Conservation (phyloP, 1,140 invertebrate genomes). For the Drosophila funebris region DNA sequence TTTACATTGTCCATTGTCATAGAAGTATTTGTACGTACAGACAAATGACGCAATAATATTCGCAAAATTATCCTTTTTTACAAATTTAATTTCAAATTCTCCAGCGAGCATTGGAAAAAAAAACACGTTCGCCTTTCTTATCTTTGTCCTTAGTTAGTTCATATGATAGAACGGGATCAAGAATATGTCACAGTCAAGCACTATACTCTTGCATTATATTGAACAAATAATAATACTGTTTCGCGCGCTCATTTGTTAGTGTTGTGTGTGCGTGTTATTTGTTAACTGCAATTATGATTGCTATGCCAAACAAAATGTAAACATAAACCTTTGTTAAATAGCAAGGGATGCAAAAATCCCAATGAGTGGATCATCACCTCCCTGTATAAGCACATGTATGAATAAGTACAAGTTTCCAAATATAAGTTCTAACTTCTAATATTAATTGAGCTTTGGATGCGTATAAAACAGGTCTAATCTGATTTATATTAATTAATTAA, state of each 20-base stretch:
- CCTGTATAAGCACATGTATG: conserved; percentile 53
- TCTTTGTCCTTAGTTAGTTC: no score
- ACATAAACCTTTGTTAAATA: conserved; percentile 41
- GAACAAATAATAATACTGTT: no score
- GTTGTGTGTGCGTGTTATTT: conserved; percentile 66
- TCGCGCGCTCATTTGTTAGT: conserved; percentile 25
- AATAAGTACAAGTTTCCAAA: conserved; percentile 37
- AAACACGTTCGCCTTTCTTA: no score
- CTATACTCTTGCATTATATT: no score
- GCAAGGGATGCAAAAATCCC: conserved; percentile 32
- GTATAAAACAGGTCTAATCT: conserved; percentile 50
- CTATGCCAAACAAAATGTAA: conserved; percentile 50
- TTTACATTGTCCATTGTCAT: not conserved
- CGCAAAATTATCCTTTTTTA: not conserved
- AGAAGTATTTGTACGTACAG: not conserved
- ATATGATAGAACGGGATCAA: no score
- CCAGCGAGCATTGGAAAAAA: no score
- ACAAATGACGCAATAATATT: conserved; percentile 2
- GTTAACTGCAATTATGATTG: conserved; percentile 59
- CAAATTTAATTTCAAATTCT: not conserved
- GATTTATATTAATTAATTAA: conserved; percentile 79
- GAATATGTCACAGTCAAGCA: no score
- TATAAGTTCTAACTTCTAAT: conserved; percentile 73
- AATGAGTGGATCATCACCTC: conserved; percentile 47
- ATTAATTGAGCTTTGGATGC: conserved; percentile 54